phyloP scores from a whole-genome alignment of 2,888 invertebrate species.

The Lottia gigantea region DNA sequence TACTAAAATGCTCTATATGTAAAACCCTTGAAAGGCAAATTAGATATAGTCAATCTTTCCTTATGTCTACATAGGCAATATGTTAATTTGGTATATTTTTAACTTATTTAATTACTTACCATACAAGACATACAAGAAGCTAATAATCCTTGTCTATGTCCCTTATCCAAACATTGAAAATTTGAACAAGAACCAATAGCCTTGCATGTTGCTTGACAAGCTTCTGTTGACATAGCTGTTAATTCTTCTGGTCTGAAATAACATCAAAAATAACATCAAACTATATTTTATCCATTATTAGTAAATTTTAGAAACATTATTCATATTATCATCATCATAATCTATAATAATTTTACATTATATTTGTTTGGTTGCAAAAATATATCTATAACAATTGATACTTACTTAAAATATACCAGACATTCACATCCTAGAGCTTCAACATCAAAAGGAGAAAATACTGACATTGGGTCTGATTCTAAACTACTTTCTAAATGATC shows the following conservation, averaged over 20 bases:
- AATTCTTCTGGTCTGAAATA: background rate
- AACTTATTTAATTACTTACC: background rate
- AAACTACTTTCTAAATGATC: background rate
- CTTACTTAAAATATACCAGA: background rate
- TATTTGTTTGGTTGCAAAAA: too few species aligned
- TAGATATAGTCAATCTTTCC: too few species aligned
- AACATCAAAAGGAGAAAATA: background rate
- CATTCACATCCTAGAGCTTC: conserved; percentile 1
- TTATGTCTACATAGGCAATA: too few species aligned
- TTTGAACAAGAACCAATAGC: background rate
- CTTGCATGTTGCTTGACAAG: background rate
- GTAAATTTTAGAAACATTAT: too few species aligned
- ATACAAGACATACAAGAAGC: background rate
- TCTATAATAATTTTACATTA: too few species aligned
- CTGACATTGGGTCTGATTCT: background rate
- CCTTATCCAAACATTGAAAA: background rate
- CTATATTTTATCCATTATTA: too few species aligned
- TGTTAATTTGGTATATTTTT: too few species aligned
- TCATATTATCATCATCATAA: too few species aligned
- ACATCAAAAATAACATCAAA: too few species aligned
- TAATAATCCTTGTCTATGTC: background rate
- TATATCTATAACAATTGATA: too few species aligned
- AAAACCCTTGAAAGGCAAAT: too few species aligned
- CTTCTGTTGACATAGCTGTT: background rate
- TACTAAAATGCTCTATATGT: too few species aligned